These are phyloP conservation scores for Corythornis vintsioides DNA, from an alignment of 2,113 vertebrate species.

Conservation along the genomic window DNA sequence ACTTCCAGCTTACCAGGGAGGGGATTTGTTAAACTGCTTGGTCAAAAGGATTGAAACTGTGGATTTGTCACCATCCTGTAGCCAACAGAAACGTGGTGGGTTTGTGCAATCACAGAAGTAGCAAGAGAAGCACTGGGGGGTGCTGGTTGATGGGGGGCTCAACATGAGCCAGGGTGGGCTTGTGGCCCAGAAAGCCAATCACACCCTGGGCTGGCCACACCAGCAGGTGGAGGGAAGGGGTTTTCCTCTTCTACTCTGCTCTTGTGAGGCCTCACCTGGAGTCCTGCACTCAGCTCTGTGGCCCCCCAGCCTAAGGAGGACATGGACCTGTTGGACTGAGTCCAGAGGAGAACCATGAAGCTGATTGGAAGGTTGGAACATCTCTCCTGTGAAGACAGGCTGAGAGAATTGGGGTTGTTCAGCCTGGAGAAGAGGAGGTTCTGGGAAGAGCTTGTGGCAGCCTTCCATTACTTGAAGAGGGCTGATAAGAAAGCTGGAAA, in stretches of 20 bases:
- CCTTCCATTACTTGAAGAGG: background rate
- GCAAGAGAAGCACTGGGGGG: background rate
- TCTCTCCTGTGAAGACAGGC: background rate
- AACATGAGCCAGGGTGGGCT: background rate
- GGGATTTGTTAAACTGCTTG: background rate
- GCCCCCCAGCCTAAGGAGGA: background rate
- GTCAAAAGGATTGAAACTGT: background rate
- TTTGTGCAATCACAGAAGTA: background rate
- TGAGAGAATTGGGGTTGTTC: background rate
- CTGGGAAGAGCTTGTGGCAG: background rate
- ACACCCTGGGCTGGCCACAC: background rate
- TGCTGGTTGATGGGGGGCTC: background rate
- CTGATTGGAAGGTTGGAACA: background rate
- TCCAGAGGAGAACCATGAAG: background rate
- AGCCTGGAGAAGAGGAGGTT: background rate
- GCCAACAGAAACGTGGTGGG: background rate
- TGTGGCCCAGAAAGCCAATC: too few species aligned
- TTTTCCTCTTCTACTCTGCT: background rate
- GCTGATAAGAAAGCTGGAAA: background rate
- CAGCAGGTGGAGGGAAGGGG: background rate
- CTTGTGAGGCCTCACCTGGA: background rate
- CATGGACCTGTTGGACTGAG: background rate
- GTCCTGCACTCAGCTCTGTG: background rate
- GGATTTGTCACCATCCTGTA: background rate
- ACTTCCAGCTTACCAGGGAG: background rate